Evolutionary conservation across 1,140 invertebrate genomes (phyloP).

Genomic region (Theocolax elegans): DNA sequence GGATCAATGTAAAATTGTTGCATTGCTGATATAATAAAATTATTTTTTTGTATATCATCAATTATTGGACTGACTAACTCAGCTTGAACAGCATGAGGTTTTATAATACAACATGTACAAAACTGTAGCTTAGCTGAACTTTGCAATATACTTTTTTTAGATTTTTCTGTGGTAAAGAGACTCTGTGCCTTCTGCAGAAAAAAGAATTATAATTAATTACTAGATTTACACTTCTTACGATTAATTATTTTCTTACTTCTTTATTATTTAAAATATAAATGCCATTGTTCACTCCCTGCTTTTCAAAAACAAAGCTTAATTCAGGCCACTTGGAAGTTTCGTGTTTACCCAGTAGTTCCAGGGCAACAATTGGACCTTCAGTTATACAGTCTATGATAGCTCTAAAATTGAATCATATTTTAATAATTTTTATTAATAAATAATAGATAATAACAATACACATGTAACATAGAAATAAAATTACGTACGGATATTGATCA

Average conservation of each 20-base stretch:
- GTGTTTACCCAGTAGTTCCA: slow-evolving; percentile 82
- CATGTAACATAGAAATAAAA: no score
- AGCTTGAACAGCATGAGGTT: slow-evolving; percentile 88
- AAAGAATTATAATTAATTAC: no score
- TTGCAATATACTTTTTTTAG: slow-evolving; percentile 63
- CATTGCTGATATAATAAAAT: slow-evolving; percentile 82
- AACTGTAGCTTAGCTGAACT: slow-evolving; percentile 73
- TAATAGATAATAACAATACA: no score
- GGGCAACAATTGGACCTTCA: slow-evolving; percentile 77
- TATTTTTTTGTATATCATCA: slow-evolving; percentile 77
- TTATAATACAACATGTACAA: slow-evolving; percentile 88
- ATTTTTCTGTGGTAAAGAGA: slow-evolving; percentile 76
- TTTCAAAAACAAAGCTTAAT: slow-evolving; percentile 78
- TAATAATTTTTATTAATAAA: background rate
- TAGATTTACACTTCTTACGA: no score
- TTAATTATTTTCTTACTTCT: slow-evolving; percentile 67
- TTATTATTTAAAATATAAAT: slow-evolving; percentile 75
- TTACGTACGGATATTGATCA: slow-evolving; percentile 72
- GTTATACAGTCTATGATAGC: slow-evolving; percentile 73
- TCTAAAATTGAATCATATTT: slow-evolving; percentile 47
- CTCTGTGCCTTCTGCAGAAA: no score
- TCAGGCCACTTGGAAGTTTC: slow-evolving; percentile 72
- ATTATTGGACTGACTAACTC: slow-evolving; percentile 75
- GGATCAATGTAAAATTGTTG: slow-evolving; percentile 83
- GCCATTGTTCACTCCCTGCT: slow-evolving; percentile 76